phyloP scores from a whole-genome alignment of 2,797 vertebrate species.

The Cyclopterus lumpus region DNA sequence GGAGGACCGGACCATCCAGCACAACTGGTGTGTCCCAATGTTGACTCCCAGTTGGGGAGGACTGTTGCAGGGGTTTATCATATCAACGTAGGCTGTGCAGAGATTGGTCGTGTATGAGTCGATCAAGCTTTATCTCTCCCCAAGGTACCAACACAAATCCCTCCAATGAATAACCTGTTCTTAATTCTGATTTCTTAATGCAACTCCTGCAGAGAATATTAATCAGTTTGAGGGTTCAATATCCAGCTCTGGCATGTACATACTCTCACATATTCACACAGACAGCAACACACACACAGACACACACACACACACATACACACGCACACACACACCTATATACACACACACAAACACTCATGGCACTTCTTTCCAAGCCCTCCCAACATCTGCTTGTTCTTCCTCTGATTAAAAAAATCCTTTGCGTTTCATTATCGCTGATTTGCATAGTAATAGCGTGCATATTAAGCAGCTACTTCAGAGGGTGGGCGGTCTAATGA shows the following conservation, averaged over 20 bases:
- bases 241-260: slow-evolving; percentile 64
- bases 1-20: slow-evolving; percentile 57
- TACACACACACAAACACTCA: slow-evolving; percentile 60
- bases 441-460: slow-evolving; percentile 99
- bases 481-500: slow-evolving; percentile 98
- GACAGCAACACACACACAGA: slow-evolving; percentile 44
- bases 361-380: slow-evolving; percentile 69
- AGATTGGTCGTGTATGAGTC: slow-evolving; percentile 71
- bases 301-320: slow-evolving; percentile 17
- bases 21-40: slow-evolving; percentile 70
- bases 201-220: slow-evolving; percentile 77
- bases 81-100: slow-evolving; percentile 66
- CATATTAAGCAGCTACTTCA: slow-evolving; percentile 98
- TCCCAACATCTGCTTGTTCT: slow-evolving; percentile 88
- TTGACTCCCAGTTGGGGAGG: slow-evolving; percentile 67
- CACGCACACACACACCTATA: slow-evolving; percentile 22
- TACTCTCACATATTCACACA: slow-evolving; percentile 56
- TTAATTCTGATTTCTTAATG: slow-evolving; percentile 82
- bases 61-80: slow-evolving; percentile 71
- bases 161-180: slow-evolving; percentile 80
- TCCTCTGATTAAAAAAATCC: slow-evolving; percentile 87
- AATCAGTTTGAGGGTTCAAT: slow-evolving; percentile 73
- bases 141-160: slow-evolving; percentile 75
- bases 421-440: slow-evolving; percentile 89
- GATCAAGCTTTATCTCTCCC: slow-evolving; percentile 81